Evolutionary conservation across 2,888 invertebrate species (phyloP), one percentile per base, ranked within the genome.

Genomic region (Eristalinus aeneus): DNA sequence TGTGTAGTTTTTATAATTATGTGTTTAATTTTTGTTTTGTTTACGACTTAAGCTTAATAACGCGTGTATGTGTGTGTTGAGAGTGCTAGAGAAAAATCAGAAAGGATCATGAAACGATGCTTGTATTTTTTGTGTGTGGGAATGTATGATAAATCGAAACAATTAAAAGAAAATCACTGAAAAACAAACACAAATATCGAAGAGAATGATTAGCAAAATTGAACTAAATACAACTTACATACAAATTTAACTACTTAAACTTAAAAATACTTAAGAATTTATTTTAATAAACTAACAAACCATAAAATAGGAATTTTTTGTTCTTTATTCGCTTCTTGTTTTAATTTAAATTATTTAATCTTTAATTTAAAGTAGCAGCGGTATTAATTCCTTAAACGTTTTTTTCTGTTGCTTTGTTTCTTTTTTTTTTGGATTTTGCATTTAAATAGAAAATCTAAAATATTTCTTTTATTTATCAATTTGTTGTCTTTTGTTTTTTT

Each of bases 381-480:
- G 46, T 83, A 72, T 65, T 68, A 58, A 67, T 46, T 46, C 46
- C 46, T 46, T 46, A 46, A 46, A 46, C 4, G 46, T 46, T 46
- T 58, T 60, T 65, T 34, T 69, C n/a, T n/a, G n/a, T n/a, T n/a
- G n/a, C n/a, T 46, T 71, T 27, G 16, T 46, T 74, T 78, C 74
- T 72, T 74, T 32, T 74, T 64, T 34, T 31, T 83, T 46, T 46
- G 75, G 46, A 53, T 74, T 73, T 74, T 77, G 82, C 77, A 72
- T 83, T 82, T 71, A 76, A 75, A 87, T 87, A 87, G 83, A 87
- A 87, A 87, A 87, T 87, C 87, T 87, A 87, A 72, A 71, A 46
- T 16, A 2, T 54, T 72, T 72, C 11, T 56, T 58, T 79, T 61
- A 20, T 78, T 39, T 39, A 77, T 61, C 31, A 69, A 53, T 54